Conservation (phyloP, 2,113 vertebrate genomes). For the Elephas maximus region DNA sequence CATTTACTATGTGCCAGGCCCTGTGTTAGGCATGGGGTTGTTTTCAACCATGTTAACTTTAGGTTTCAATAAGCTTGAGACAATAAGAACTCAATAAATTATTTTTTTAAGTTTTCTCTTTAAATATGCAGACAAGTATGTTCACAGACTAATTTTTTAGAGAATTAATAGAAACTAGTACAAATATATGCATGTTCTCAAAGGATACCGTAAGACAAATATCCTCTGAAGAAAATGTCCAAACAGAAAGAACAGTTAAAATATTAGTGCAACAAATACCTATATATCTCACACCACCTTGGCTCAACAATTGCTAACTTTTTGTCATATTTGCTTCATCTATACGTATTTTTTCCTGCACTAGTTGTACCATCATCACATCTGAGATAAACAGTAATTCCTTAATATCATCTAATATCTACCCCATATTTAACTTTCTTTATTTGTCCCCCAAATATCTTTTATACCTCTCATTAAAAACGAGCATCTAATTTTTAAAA, state of each 20-base stretch:
- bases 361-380: background rate
- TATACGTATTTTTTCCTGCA: background rate
- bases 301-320: background rate
- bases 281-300: background rate
- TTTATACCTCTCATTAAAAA: background rate
- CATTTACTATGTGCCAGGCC: background rate
- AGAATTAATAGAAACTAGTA: constrained; percentile 25
- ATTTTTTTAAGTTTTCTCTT: constrained; percentile 29
- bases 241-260: constrained; percentile 27
- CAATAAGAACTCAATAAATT: constrained; percentile 7
- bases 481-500: constrained; percentile 2
- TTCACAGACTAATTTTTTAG: background rate
- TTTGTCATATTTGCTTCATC: background rate
- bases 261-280: background rate
- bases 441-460: background rate
- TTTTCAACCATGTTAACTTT: background rate
- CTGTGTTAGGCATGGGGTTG: background rate
- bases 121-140: background rate
- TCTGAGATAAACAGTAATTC: background rate
- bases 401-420: background rate
- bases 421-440: background rate
- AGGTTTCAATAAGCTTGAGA: constrained; percentile 24
- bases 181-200: background rate
- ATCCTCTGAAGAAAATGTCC: constrained; percentile 8
- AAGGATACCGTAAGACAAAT: background rate